Evolutionary conservation across 2,113 vertebrate genomes (phyloP).

Genomic region (rat (Rattus norvegicus)): DNA sequence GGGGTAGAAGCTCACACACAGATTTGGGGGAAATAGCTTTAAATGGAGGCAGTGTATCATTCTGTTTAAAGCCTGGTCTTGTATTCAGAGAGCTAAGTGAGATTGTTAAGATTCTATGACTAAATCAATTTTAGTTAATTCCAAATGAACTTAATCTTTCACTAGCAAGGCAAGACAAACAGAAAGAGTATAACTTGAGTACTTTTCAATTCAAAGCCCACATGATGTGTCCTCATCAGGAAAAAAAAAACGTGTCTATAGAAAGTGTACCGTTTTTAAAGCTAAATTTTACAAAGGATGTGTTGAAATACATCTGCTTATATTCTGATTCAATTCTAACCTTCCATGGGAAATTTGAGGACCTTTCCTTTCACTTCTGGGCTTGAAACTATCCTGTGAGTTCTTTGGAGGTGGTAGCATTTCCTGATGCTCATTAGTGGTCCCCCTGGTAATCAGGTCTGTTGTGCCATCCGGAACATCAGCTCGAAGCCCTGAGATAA

Average conservation of each 20-base stretch:
- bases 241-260: neutral
- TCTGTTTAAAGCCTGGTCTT: conserved; percentile 49
- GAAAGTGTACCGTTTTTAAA: neutral
- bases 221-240: neutral
- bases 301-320: conserved; percentile 10
- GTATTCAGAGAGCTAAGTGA: conserved; percentile 58
- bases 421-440: conserved; percentile 26
- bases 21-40: conserved; percentile 56
- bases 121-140: conserved; percentile 60
- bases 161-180: conserved; percentile 48
- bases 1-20: conserved; percentile 41
- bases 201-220: conserved; percentile 51
- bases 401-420: conserved; percentile 2
- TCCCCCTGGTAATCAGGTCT: conserved; percentile 15
- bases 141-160: conserved; percentile 66
- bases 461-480: conserved; percentile 52
- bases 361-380: conserved; percentile 48
- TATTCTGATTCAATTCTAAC: conserved; percentile 10
- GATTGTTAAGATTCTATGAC: conserved; percentile 2
- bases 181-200: conserved; percentile 35
- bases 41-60: conserved; percentile 35
- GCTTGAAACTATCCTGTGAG: conserved; percentile 23
- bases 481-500: conserved; percentile 33
- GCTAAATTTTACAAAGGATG: conserved; percentile 38
- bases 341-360: neutral